Conservation (phyloP, 2,113 vertebrate genomes). For the Elgaria multicarinata region DNA sequence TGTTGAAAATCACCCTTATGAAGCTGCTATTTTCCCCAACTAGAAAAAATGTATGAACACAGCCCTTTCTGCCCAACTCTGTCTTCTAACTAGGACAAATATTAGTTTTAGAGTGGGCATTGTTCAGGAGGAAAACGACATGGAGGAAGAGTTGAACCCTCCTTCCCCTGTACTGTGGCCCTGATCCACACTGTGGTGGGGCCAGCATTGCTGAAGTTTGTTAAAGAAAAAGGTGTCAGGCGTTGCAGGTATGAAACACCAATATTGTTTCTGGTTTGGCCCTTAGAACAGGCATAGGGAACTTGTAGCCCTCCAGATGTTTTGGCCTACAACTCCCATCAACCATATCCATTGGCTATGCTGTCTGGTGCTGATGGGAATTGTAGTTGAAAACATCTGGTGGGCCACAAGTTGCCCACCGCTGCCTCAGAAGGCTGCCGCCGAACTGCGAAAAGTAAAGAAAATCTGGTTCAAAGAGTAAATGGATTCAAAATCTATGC, state of each 20-base stretch:
- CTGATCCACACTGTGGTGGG: no score
- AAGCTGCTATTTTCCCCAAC: neutral
- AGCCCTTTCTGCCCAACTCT: neutral
- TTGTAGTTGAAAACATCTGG: no score
- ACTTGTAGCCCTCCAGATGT: neutral
- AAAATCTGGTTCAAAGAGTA: slow-evolving; percentile 9
- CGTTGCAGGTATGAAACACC: neutral
- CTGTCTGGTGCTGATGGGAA: neutral
- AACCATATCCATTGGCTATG: neutral
- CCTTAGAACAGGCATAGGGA: neutral
- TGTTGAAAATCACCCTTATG: neutral
- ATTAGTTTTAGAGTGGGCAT: neutral
- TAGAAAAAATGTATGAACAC: neutral
- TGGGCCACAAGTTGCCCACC: no score
- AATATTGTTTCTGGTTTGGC: no score
- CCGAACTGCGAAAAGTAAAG: neutral
- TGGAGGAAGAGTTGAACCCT: neutral
- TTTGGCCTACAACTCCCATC: neutral
- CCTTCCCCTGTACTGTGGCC: neutral
- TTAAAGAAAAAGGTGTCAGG: neutral
- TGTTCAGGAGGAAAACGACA: neutral
- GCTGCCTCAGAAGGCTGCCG: neutral
- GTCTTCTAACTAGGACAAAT: neutral
- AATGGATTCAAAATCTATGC: neutral
- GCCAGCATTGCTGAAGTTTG: neutral